Evolutionary conservation across 2,113 vertebrate species (phyloP), one percentile per base, ranked within the genome.

Genomic region (Gymnogyps californianus): DNA sequence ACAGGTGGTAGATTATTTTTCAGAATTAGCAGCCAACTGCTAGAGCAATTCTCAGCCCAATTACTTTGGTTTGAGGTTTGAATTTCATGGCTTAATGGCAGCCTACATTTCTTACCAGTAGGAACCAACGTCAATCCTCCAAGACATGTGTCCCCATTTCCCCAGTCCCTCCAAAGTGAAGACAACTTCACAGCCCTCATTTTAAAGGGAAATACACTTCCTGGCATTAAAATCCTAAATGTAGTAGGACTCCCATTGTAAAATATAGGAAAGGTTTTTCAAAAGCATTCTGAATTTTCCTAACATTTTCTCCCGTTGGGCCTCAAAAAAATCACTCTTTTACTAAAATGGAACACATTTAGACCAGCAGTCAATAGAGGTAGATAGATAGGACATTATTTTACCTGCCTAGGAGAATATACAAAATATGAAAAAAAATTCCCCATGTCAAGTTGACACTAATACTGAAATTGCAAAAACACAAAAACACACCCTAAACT

Each of bases 1-100:
- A 96, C 94, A 96, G 93, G 95, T 96, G 97, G 95, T 58, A 93
- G 92, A 95, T 97, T 84, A 97, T 93, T 94, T 94, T 93, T 89
- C 71, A 88, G 93, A 95, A 96, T 92, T 92, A 96, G 59, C 79
- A 94, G 44, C 65, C 95, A 96, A 95, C 75, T 95, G 92, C 87
- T 78, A 78, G 71, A 92, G 72, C 31, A 78, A 90, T 74, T 90
- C 76, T 89, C 83, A 92, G 49, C 64, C 59, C 64, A 92, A 42
- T 94, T 92, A 88, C 67, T 90, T 90, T 67, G 32, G 40, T 79
- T 66, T 90, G 87, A 84, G 49, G 17, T 75, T 93, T 80, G 76
- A 64, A 89, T 91, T 95, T 72, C 61, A 46, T 51, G 66, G 20
- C 51, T 87, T 77, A 89, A 34, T 9, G 31, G 72, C 38, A 75